These are phyloP conservation scores for Tupaia chinensis DNA, from an alignment of 2,113 vertebrate genomes.

Conservation along the genomic window DNA sequence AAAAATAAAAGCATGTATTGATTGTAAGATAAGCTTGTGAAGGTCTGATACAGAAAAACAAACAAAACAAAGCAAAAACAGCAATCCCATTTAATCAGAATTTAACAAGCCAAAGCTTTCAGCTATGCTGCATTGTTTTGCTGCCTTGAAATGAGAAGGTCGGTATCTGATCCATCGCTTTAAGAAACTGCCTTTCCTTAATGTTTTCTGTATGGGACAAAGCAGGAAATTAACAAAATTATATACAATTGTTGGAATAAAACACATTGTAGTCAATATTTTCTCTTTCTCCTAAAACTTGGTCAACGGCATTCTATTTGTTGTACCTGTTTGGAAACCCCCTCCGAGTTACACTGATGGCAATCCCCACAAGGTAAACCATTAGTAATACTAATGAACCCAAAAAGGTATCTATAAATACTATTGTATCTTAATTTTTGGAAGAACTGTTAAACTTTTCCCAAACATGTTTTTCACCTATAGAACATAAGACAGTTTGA, in stretches of 20 bases:
- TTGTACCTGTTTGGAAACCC: not conserved
- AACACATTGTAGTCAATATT: not conserved
- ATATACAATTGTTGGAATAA: not conserved
- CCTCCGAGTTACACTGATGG: not conserved
- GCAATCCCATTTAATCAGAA: slow-evolving; percentile 54
- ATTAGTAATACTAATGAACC: not conserved
- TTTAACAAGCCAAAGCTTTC: slow-evolving; percentile 31
- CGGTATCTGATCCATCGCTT: not conserved
- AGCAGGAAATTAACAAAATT: slow-evolving; percentile 9
- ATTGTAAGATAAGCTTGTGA: slow-evolving; percentile 53
- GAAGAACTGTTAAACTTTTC: not conserved
- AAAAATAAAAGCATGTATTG: slow-evolving; percentile 70
- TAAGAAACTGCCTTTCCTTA: slow-evolving; percentile 15
- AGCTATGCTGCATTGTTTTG: not conserved
- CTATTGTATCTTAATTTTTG: not conserved
- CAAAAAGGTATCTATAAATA: not conserved
- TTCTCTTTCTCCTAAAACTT: not conserved
- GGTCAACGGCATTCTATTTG: not conserved
- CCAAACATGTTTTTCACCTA: not conserved
- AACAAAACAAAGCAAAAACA: slow-evolving; percentile 25
- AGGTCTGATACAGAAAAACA: slow-evolving; percentile 44
- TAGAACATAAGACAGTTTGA: not conserved
- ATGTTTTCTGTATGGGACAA: not conserved
- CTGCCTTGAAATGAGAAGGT: not conserved
- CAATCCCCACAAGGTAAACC: not conserved